Conservation (phyloP, 2,797 vertebrate species). For the Sphenodon punctatus region DNA sequence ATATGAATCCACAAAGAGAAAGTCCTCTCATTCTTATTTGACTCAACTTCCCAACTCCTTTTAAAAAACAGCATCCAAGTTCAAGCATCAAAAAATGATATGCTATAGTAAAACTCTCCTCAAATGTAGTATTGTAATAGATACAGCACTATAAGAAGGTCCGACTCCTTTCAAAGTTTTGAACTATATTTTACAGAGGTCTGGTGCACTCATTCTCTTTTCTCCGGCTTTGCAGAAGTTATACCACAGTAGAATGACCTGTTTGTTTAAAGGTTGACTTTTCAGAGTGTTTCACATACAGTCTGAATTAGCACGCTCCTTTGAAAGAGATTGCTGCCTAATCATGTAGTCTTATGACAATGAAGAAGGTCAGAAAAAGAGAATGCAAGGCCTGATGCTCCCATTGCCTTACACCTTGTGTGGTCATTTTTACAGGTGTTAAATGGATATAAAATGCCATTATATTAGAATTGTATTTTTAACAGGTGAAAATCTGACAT, state of each 20-base stretch:
- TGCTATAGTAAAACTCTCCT: neutral
- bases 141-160: neutral
- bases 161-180: neutral
- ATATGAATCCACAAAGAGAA: neutral
- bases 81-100: neutral
- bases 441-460: neutral
- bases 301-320: neutral
- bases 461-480: neutral
- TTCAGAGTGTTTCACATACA: neutral
- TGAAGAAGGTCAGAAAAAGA: too few species aligned
- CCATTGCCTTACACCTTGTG: neutral
- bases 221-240: neutral
- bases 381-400: neutral
- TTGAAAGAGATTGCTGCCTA: too few species aligned
- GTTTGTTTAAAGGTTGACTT: neutral
- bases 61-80: neutral
- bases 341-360: too few species aligned
- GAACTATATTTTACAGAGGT: neutral
- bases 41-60: neutral
- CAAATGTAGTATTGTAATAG: neutral
- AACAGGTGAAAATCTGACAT: accelerated
- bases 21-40: neutral
- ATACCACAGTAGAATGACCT: neutral
- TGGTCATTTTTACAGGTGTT: neutral
- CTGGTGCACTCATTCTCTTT: too few species aligned